Evolutionary conservation across 2,113 vertebrate genomes (phyloP), one percentile per base, ranked within the genome.

Genomic region (Trichomycterus rosablanca): DNA sequence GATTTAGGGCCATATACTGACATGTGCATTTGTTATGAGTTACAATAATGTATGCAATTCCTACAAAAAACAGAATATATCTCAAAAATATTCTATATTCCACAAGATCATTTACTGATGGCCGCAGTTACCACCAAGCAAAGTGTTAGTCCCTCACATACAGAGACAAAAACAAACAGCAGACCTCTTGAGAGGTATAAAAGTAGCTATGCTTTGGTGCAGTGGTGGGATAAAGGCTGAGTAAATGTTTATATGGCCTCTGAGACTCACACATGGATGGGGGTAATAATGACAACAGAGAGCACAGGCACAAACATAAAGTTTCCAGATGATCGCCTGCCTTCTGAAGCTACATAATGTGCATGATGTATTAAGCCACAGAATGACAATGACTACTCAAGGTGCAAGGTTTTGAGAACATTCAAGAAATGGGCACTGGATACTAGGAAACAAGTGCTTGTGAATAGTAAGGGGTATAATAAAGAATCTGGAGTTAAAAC

Each of bases 231-330:
- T 72, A 78, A 57, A 68, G 74, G 73, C 65, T 72, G 71, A 74
- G 78, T 82, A 85, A 87, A 84, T 83, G 80, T 87, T 89, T 87
- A 87, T 77, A 80, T 79, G 77, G 76, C 81, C 83, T 65, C 22
- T 83, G 77, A 73, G 83, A 76, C 81, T 71, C 66, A 37, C 66
- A 64, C 75, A 78, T 70, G 26, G 84, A 78, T 80, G 0, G 63
- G 76, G 78, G 82, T 86, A 83, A 87, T 85, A 80, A 86, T 63
- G 70, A 78, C 67, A 68, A 84, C 73, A 63, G 73, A 81, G 56
- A 80, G 34, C 7, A 37, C 34, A 7, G 34, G 11, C 34, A 37
- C 4, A 37, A 3, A 11, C 34, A 37, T 12, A 37, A 37, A 37
- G 34, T 10, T 37, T 3, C 40, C 39, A 44, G 28, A 34, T 15